A percentile compares a stretch with the other conserved stretches of the same genome.
Evolutionary conservation across 2,888 invertebrate genomes (phyloP).

Genomic region (Phrixothrix hirtus): DNA sequence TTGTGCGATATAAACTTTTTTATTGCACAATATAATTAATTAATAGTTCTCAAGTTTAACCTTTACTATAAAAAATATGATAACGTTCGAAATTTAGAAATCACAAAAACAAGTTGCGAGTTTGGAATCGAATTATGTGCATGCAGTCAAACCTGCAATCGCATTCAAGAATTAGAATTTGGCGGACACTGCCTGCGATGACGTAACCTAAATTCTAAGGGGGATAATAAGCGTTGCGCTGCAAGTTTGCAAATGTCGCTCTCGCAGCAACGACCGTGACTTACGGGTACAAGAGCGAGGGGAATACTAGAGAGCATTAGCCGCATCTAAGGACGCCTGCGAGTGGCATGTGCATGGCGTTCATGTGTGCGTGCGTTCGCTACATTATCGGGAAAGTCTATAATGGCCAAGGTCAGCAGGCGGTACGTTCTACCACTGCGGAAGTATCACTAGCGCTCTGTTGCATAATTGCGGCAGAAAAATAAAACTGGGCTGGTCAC

Average conservation of each 20-base stretch:
- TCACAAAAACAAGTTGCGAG: no score
- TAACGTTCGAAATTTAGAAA: no score
- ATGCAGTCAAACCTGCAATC: conserved; percentile 18
- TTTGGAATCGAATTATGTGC: no score
- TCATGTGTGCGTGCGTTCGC: conserved; percentile 51
- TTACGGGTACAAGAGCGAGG: conserved; percentile 52
- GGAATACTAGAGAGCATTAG: conserved; percentile 66
- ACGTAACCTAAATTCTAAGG: conserved; percentile 36
- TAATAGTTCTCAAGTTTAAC: no score
- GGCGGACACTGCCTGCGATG: conserved; percentile 30
- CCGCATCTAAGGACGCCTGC: conserved; percentile 63
- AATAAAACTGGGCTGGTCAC: conserved; percentile 23
- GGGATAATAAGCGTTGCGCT: conserved; percentile 37
- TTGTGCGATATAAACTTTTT: no score
- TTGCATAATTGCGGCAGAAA: conserved; percentile 32
- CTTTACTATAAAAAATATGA: no score
- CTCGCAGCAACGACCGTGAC: conserved; percentile 34
- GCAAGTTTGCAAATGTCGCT: conserved; percentile 48
- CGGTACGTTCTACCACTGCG: conserved; percentile 34
- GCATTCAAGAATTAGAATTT: conserved; percentile 20
- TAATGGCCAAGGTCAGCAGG: conserved; percentile 33
- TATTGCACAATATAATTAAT: no score
- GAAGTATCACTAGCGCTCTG: conserved; percentile 31
- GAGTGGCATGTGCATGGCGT: conserved; percentile 61
- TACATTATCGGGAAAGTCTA: conserved; percentile 35